Base-by-base conservation (phyloP, 2,113 vertebrate genomes). In the Piliocolobus tephrosceles region DNA sequence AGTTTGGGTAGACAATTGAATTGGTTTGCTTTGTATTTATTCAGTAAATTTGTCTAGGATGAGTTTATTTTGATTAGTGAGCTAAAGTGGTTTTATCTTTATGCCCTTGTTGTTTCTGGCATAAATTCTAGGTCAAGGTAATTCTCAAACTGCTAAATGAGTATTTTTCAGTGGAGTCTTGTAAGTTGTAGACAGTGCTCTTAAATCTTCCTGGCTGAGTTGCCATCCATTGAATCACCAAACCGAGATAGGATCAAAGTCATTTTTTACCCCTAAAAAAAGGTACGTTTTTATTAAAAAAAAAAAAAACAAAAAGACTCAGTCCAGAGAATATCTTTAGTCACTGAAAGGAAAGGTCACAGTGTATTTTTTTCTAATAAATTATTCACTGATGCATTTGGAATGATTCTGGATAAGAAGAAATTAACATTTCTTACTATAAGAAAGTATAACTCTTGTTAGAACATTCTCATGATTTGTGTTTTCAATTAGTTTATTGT, bases 81-180 rank as follows among this genome's bases (percentile, higher is more conserved):
- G 7, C 88, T 45, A 70, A 92, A 97, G 76, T 75, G 91, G 35
- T 90, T 94, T 97, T 72, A 88, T 98, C 43, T 97, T 98, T 93
- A 84, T 22, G 93, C 94, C 97, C 96, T 86, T 85, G 25, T 98
- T 98, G 90, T 95, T 97, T 5, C 78, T 85, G 82, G 90, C 97
- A 94, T 94, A 84, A 95, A 97, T 97, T 98, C 91, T 95, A 95
- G 98, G 98, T 98, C 98, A 98, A 98, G 98, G 98, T 98, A 98
- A 98, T 96, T 90, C 96, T 94, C 79, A 86, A 93, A 94, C 91
- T 98, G 97, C 95, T 94, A 96, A 98, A 96, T 88, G 98, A 98
- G 32, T 96, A 35, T 97, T 98, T 98, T 92, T 91, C 96, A 97
- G 95, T 47, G 43, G 58, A 93, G 83, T 92, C 96, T 98, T 27